Evolutionary conservation across 2,113 vertebrate genomes (phyloP), one percentile per base, ranked within the genome.

Genomic region (Notiomystis cincta): DNA sequence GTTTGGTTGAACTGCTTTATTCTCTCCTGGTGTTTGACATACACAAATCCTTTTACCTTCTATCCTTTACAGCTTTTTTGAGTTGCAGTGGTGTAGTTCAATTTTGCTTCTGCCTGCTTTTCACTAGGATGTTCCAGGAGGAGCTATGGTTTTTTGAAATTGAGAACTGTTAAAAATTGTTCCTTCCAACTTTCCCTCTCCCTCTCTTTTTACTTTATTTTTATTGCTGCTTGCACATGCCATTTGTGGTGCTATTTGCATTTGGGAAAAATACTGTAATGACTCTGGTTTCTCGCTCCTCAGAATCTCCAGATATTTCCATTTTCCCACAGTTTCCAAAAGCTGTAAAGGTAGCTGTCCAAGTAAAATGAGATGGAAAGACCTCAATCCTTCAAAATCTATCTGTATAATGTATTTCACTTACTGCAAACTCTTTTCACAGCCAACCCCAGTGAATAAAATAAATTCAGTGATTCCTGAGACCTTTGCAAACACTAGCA

Each of bases 1-100:
- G 94, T 82, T 92, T 62, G 47, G 18, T 58, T 91, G 64, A 84
- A 62, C 57, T 77, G 89, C 82, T 87, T 96, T 90, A 72, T 82
- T 87, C 16, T 84, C 50, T 91, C 62, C 87, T 93, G n/a, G 48
- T 91, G 58, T 48, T 88, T 82, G 60, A 27, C 79, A 9, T 51
- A 51, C 28, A 11, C 18, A 65, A 51, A 82, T 83, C 84, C 38
- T 87, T 75, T 53, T 61, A 50, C 51, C 48, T 93, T 95, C 77
- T 64, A 38, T 48, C 21, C 65, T 87, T 73, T 3, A 2, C 53
- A 91, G 75, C 87, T 95, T 57, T 69, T 50, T 66, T 81, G 77
- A 65, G 33, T 91, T 96, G 77, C 71, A 86, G 24, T 70, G 58
- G 23, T 82, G 69, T 48, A 8, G 40, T 65, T 89, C 47, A 62